These are phyloP conservation scores for Leptinotarsa texana DNA, from an alignment of 1,140 invertebrate species.

Conservation along the genomic window DNA sequence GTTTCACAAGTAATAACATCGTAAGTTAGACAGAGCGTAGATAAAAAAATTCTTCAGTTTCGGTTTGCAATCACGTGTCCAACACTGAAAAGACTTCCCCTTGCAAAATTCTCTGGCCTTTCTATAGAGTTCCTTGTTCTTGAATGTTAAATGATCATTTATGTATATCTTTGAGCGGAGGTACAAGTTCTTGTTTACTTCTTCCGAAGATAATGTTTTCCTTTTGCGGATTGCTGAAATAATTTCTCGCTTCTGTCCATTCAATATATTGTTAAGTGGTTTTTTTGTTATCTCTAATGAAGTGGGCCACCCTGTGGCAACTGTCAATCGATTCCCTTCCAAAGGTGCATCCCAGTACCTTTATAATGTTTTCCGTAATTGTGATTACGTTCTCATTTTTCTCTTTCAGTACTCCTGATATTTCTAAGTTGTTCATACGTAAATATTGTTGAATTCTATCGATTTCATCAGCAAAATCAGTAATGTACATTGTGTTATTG, in stretches of 20 bases:
- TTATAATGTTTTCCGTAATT: not conserved
- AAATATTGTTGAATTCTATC: not conserved
- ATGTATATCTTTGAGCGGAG: not conserved
- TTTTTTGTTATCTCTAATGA: not conserved
- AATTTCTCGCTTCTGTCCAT: not conserved
- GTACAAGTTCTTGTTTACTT: not conserved
- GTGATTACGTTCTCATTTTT: not conserved
- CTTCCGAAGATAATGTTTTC: constrained; percentile 1
- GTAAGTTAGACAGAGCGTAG: not conserved
- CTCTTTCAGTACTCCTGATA: not conserved
- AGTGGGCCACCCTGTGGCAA: not conserved
- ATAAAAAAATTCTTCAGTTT: not conserved
- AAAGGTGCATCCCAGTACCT: not conserved
- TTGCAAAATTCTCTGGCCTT: not conserved
- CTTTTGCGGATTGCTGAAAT: not conserved
- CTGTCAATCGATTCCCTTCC: not conserved
- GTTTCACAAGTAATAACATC: not conserved
- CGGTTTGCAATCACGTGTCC: not conserved
- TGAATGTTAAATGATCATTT: not conserved
- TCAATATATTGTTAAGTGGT: not conserved
- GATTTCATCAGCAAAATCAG: not conserved
- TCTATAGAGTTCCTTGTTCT: not conserved
- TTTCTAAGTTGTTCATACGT: not conserved
- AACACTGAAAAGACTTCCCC: not conserved
- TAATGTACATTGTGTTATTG: not conserved